phyloP scores from a whole-genome alignment of 2,797 vertebrate genomes.

The Spondyliosoma cantharus region DNA sequence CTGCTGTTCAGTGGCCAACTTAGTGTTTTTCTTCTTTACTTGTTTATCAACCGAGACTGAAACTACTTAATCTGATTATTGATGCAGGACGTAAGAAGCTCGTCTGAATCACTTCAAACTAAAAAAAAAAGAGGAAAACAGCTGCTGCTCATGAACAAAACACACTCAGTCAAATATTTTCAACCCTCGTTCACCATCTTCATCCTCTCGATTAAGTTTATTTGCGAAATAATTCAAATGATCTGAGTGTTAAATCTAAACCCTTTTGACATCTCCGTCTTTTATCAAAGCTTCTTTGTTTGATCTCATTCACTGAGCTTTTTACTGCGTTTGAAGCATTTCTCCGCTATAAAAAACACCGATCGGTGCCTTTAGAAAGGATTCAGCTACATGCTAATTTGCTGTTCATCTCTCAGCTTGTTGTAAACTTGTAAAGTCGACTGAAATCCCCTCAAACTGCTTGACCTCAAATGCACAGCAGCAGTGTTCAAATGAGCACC shows the following conservation, averaged over 20 bases:
- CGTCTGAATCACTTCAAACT: background rate
- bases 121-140: background rate
- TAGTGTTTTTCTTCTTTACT: background rate
- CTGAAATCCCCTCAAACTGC: conserved; percentile 24
- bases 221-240: background rate
- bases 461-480: conserved; percentile 81
- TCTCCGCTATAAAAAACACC: background rate
- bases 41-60: conserved; percentile 28
- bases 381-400: background rate
- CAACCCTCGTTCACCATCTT: background rate
- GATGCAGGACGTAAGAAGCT: conserved; percentile 9
- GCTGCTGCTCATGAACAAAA: conserved; percentile 11
- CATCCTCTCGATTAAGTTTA: background rate
- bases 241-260: background rate
- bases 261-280: background rate
- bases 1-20: conserved; percentile 30
- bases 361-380: background rate
- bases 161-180: background rate
- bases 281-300: background rate
- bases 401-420: conserved; percentile 5
- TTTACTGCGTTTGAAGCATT: background rate
- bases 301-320: background rate
- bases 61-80: conserved; percentile 37
- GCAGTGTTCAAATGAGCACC: conserved; percentile 83
- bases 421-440: conserved; percentile 27